Percentiles rank a stretch among this genome's conserved stretches.
Conservation (phyloP, 2,797 vertebrate species). For the Acanthurus tractus region DNA sequence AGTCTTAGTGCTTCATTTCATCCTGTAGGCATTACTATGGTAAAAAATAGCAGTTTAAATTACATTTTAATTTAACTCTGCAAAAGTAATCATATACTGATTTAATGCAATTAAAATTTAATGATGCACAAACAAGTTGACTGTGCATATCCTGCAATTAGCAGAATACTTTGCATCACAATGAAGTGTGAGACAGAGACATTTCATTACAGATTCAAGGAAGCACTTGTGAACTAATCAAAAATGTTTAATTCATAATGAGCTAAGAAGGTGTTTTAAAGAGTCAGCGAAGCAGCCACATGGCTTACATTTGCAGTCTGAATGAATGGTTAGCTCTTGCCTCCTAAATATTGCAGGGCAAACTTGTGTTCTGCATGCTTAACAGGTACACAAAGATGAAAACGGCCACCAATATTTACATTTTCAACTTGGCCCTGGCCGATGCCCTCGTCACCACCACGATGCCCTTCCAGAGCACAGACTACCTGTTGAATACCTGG, state of each 20-base stretch:
- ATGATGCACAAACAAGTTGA: slow-evolving; percentile 37
- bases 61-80: background rate
- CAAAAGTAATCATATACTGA: background rate
- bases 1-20: slow-evolving; percentile 3
- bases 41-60: slow-evolving; percentile 6
- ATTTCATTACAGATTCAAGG: slow-evolving; percentile 58
- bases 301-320: background rate
- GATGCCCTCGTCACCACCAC: slow-evolving; percentile 97
- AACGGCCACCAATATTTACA: slow-evolving; percentile 98
- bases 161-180: slow-evolving; percentile 50
- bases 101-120: slow-evolving; percentile 29
- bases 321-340: slow-evolving; percentile 7
- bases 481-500: slow-evolving; percentile 96
- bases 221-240: slow-evolving; percentile 38
- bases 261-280: slow-evolving; percentile 26
- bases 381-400: slow-evolving; percentile 99
- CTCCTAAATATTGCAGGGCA: background rate
- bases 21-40: background rate
- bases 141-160: slow-evolving; percentile 18
- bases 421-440: slow-evolving; percentile 96
- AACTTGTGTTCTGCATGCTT: slow-evolving; percentile 44
- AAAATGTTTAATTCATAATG: slow-evolving; percentile 49
- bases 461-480: slow-evolving; percentile 97
- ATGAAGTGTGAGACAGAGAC: slow-evolving; percentile 44
- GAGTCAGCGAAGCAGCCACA: background rate